phyloP scores from a whole-genome alignment of 2,797 vertebrate genomes.

The Botia kubotai region DNA sequence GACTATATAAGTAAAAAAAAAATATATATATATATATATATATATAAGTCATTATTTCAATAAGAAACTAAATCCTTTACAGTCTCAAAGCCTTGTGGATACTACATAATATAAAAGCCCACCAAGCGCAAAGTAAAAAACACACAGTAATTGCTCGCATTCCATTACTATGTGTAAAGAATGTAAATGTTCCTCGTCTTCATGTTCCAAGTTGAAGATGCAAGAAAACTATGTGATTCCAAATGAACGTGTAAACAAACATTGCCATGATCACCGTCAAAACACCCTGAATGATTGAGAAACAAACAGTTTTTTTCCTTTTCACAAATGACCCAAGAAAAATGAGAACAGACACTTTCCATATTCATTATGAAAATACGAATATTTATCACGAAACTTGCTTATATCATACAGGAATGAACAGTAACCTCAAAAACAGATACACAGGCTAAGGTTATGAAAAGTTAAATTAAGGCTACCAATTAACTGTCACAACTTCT shows the following conservation, averaged over 20 bases:
- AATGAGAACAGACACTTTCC: not conserved
- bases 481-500: too few species aligned
- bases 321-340: not conserved
- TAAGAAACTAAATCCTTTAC: slow-evolving; percentile 16
- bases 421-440: not conserved
- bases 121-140: not conserved
- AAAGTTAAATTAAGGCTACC: not conserved
- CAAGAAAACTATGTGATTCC: slow-evolving; percentile 28
- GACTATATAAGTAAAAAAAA: too few species aligned
- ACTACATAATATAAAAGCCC: not conserved
- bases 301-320: not conserved
- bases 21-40: too few species aligned
- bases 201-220: slow-evolving; percentile 15
- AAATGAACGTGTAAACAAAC: slow-evolving; percentile 24
- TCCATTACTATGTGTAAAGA: slow-evolving; percentile 44
- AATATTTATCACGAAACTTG: not conserved
- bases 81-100: not conserved
- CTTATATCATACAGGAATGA: not conserved
- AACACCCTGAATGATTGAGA: not conserved
- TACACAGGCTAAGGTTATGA: not conserved
- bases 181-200: slow-evolving; percentile 34
- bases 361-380: too few species aligned
- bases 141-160: slow-evolving; percentile 49
- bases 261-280: slow-evolving; percentile 26
- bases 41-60: not conserved